phyloP scores from a whole-genome alignment of 2,888 invertebrate genomes.

The Holacanthella duospinosa region DNA sequence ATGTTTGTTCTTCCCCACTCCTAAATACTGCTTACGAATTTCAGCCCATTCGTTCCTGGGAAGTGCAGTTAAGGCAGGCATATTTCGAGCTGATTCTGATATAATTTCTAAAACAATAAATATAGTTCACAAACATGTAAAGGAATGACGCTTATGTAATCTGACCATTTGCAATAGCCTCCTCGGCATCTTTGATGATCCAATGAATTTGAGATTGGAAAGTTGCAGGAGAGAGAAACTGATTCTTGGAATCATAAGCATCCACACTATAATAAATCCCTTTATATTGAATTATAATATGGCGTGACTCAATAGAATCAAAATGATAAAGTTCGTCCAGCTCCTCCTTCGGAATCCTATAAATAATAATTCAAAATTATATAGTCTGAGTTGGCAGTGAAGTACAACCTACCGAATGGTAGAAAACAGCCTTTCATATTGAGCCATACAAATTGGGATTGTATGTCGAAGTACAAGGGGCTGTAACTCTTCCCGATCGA shows the following conservation, averaged over 20 bases:
- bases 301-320: conserved; percentile 42
- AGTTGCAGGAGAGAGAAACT: conserved; percentile 40
- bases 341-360: conserved; percentile 44
- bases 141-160: not conserved
- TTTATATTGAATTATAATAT: conserved; percentile 43
- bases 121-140: no score
- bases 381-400: no score
- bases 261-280: conserved; percentile 44
- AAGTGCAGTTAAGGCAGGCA: conserved; percentile 43
- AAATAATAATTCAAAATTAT: conserved; percentile 9
- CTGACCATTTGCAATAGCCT: conserved; percentile 18
- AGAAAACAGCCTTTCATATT: conserved; percentile 45
- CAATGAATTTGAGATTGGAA: conserved; percentile 43
- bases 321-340: conserved; percentile 43
- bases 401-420: conserved; percentile 44
- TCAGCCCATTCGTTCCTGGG: conserved; percentile 44
- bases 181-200: conserved; percentile 43
- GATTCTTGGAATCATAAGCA: conserved; percentile 42
- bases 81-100: conserved; percentile 36
- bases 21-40: conserved; percentile 41
- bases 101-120: not conserved
- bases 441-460: conserved; percentile 46
- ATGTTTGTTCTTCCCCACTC: conserved; percentile 42
- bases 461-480: conserved; percentile 44
- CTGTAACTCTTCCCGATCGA: conserved; percentile 45